Conservation (phyloP, 2,113 vertebrate genomes). For the Chiloscyllium plagiosum region DNA sequence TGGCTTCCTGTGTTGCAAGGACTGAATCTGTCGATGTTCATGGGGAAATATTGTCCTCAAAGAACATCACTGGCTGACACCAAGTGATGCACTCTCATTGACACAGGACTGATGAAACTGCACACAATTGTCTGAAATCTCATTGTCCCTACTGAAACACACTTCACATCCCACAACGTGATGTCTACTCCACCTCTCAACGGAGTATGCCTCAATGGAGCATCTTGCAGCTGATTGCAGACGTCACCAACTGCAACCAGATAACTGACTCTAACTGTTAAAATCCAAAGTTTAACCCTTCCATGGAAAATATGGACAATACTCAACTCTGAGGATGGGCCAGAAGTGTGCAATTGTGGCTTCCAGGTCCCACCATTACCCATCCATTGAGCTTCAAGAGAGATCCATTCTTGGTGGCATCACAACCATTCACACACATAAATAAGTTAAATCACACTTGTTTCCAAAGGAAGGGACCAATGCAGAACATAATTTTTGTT, state of each 20-base stretch:
- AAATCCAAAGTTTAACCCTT: neutral
- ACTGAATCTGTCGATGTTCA: neutral
- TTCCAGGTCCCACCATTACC: neutral
- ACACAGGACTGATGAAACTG: neutral
- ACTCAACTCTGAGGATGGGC: neutral
- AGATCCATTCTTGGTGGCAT: neutral
- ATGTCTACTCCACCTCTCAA: neutral
- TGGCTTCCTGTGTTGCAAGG: neutral
- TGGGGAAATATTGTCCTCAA: neutral
- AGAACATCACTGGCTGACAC: neutral
- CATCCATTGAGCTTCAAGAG: neutral
- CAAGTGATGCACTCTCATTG: neutral
- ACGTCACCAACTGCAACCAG: neutral
- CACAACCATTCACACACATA: neutral
- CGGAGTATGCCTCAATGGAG: neutral
- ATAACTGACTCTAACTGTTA: neutral
- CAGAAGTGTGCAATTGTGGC: neutral
- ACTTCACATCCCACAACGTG: neutral
- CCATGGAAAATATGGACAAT: neutral
- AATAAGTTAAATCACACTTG: neutral
- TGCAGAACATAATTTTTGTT: neutral
- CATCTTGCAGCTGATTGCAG: neutral
- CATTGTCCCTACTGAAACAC: neutral
- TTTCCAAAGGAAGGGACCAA: neutral
- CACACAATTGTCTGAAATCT: neutral